phyloP scores from a whole-genome alignment of 2,113 vertebrate species.

The Chinchilla lanigera region DNA sequence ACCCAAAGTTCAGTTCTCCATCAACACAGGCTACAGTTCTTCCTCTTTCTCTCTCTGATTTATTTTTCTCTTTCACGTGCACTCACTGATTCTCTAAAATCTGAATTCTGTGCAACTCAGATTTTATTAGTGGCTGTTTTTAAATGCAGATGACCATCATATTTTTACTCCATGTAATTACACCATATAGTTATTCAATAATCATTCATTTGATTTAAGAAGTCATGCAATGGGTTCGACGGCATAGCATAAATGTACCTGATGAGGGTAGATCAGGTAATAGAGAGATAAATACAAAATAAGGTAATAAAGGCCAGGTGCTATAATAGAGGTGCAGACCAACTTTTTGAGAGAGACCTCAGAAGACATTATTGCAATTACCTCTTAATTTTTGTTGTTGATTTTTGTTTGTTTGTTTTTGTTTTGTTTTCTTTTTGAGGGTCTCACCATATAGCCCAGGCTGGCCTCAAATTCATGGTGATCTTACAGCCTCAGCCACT shows the following conservation, averaged over 20 bases:
- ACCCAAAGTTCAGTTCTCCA: background rate
- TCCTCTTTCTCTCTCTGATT: background rate
- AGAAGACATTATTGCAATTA: background rate
- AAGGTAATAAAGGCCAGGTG: background rate
- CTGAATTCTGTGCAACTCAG: background rate
- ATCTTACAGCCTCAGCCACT: background rate
- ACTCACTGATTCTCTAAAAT: background rate
- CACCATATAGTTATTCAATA: background rate
- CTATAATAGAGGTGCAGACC: background rate
- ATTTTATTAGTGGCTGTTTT: background rate
- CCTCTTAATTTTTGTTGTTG: background rate
- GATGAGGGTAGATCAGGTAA: background rate
- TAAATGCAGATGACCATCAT: background rate
- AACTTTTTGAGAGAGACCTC: background rate
- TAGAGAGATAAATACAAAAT: background rate
- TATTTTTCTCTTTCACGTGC: background rate
- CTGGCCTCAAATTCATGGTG: background rate
- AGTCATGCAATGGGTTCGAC: background rate
- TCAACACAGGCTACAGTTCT: background rate
- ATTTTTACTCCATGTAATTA: background rate
- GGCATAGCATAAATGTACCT: background rate
- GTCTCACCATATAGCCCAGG: background rate
- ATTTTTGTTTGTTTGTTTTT: no score
- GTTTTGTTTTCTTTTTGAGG: background rate
- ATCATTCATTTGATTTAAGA: background rate